Conservation (phyloP, 1,140 invertebrate species). For the Geopemphigus sp. region DNA sequence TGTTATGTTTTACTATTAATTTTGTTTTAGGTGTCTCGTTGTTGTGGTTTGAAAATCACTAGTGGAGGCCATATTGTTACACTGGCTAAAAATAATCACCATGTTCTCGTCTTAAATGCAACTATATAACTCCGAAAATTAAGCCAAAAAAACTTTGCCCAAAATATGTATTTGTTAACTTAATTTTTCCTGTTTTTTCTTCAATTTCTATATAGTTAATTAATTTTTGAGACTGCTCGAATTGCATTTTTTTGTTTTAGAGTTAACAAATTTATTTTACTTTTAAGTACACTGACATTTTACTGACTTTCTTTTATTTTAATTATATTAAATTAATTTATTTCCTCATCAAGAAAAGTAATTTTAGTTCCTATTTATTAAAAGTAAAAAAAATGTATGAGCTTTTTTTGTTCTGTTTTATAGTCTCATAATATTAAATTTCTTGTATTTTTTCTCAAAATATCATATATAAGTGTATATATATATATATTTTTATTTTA, state of each 20-base stretch:
- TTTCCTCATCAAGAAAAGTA: conserved; percentile 49
- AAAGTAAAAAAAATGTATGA: conserved; percentile 40
- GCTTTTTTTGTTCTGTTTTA: conserved; percentile 29
- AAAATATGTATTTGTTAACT: conserved; percentile 39
- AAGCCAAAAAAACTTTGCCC: background rate
- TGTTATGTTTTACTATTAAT: too few species aligned
- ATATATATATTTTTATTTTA: conserved; percentile 16
- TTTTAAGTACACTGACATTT: conserved; percentile 46
- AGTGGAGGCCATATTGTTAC: conserved; percentile 95
- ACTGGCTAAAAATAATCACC: conserved; percentile 96
- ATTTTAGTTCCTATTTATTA: conserved; percentile 50
- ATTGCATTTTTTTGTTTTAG: conserved; percentile 48
- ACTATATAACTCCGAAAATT: conserved; percentile 64
- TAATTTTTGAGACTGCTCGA: conserved; percentile 49
- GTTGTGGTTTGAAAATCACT: conserved; percentile 95
- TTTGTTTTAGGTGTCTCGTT: conserved; percentile 83
- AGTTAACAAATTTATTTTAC: conserved; percentile 42
- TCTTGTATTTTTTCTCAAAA: conserved; percentile 12
- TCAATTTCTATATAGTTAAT: conserved; percentile 45
- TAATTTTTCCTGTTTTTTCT: conserved; percentile 38
- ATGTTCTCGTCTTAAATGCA: conserved; percentile 93
- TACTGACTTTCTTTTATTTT: conserved; percentile 45
- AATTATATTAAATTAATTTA: conserved; percentile 37
- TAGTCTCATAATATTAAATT: conserved; percentile 34
- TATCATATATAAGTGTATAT: background rate